These are phyloP conservation scores for Drosophila kurseongensis DNA, from an alignment of 1,140 invertebrate species.

Conservation along the genomic window DNA sequence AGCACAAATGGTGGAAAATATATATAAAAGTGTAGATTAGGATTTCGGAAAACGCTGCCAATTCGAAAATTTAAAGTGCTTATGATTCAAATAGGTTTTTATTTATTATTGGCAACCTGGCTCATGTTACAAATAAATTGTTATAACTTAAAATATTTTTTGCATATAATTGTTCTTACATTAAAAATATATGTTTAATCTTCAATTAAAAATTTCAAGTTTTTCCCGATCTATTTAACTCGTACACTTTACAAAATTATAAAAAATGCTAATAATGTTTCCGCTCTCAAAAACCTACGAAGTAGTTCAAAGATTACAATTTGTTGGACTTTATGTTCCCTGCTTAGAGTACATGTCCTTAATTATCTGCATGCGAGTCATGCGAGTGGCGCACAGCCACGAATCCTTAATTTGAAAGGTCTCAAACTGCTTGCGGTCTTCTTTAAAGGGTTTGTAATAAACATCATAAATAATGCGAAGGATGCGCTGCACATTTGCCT, in stretches of 20 bases:
- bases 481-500: slow-evolving; percentile 25
- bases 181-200: no score
- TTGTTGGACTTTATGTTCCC: slow-evolving; percentile 16
- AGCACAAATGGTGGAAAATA: no score
- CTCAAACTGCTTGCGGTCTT: slow-evolving; percentile 27
- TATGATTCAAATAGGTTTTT: no score
- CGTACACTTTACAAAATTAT: background rate
- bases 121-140: no score
- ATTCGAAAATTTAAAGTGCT: no score
- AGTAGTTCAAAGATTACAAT: background rate
- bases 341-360: slow-evolving; percentile 52
- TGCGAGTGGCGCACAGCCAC: slow-evolving; percentile 35
- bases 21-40: no score
- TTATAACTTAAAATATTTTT: no score
- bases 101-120: no score
- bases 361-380: slow-evolving; percentile 52
- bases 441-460: slow-evolving; percentile 50
- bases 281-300: background rate
- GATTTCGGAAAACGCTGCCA: no score
- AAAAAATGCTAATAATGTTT: background rate
- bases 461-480: slow-evolving; percentile 32
- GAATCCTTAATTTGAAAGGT: slow-evolving; percentile 43
- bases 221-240: background rate
- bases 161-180: no score
- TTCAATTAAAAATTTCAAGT: no score